A percentile compares a stretch with the other conserved stretches of the same genome.
Evolutionary conservation across 2,113 vertebrate genomes (phyloP).

Genomic region (Tetrax tetrax): DNA sequence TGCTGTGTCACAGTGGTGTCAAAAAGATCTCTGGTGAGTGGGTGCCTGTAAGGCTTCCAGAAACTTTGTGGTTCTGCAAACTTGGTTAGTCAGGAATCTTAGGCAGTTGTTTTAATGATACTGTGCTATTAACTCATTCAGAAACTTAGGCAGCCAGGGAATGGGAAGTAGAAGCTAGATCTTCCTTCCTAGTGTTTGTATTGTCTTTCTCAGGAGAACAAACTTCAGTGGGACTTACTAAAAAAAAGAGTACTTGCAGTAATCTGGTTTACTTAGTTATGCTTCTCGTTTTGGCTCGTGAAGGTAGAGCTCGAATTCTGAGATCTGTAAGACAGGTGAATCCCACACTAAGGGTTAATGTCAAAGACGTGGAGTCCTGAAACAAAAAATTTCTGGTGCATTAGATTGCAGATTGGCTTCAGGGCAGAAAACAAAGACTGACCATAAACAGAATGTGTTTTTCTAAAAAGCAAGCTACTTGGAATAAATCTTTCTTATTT

Average conservation of each 20-base stretch:
- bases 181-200: background rate
- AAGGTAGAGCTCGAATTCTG: background rate
- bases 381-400: background rate
- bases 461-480: background rate
- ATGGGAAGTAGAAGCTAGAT: background rate
- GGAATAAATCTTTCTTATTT: background rate
- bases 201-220: background rate
- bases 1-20: background rate
- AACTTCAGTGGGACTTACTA: background rate
- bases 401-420: background rate
- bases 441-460: background rate
- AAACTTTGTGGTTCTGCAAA: background rate
- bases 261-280: background rate
- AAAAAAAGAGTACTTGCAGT: background rate
- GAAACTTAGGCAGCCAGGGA: background rate
- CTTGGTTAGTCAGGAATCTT: background rate
- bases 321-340: background rate
- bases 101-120: background rate
- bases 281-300: background rate
- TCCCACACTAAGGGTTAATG: background rate
- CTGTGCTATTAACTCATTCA: background rate
- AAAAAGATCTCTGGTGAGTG: background rate
- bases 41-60: background rate
- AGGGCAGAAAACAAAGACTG: background rate
- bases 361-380: background rate